Base-by-base conservation (phyloP, 2,888 invertebrate genomes). In the Neoaliturus tenellus region DNA sequence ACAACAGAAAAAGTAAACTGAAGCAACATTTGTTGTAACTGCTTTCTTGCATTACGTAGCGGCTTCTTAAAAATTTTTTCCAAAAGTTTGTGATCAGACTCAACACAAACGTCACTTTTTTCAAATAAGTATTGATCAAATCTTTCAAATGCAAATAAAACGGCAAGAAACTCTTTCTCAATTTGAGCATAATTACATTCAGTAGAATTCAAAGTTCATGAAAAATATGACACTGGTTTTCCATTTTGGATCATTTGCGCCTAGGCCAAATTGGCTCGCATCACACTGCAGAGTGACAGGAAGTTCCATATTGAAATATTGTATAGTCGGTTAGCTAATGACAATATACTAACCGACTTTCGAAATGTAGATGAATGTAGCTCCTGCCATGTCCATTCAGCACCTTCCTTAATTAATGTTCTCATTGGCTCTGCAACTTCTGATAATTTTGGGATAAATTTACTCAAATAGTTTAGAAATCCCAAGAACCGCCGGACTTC, bases 121-220 rank as follows among this genome's bases (percentile, higher is more conserved):
- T 87, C 89, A 86, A 87, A 89, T 1, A 90, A 86, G 82, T 89
- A 90, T 83, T 89, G 88, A n/a, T 88, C 87, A 84, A 89, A 90
- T 82, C 88, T 88, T 35, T 87, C 80, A 82, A 88, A 88, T 6
- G 86, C 89, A 85, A 89, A 89, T 6, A 84, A 85, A 48, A 87
- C 86, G 2, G 90, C 89, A 39, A 89, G 80, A 5, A 88, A 85
- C 83, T 90, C 89, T 85, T 89, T 89, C 78, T 90, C 89, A 14
- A 89, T 89, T 82, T 89, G 89, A 23, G 88, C 87, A 86, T 88
- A 89, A 8, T 2, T 1, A 2, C 28, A 71, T 23, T 71, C 39
- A 14, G 71, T 39, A 14, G 23, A 1, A 20, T 48, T 48, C 25
- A 75, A 17, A 25, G 75, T 75, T 48, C 75, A 48, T 23, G 75